Conservation (phyloP, 2,888 invertebrate genomes). For the Agrypnus murinus region DNA sequence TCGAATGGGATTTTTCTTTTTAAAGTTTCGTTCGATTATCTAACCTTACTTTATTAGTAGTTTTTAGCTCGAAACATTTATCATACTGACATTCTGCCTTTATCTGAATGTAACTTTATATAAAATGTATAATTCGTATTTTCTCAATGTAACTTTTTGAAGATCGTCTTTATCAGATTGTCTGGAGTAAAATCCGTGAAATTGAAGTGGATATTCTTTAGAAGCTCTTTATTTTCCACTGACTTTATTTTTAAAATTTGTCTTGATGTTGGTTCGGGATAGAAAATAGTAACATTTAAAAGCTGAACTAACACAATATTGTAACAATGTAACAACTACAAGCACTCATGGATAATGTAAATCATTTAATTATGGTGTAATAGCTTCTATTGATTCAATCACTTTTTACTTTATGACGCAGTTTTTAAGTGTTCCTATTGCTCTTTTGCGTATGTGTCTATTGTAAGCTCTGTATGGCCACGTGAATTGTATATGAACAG, state of each 20-base stretch:
- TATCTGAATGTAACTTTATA: constrained; percentile 3
- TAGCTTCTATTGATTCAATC: constrained; percentile 1
- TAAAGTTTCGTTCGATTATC: too few species aligned
- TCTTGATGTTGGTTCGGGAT: too few species aligned
- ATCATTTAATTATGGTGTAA: too few species aligned
- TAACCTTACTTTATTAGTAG: too few species aligned
- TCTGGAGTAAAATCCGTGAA: constrained; percentile 2
- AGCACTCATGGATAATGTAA: too few species aligned
- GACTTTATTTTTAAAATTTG: not conserved
- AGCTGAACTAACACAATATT: too few species aligned
- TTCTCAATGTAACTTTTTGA: not conserved
- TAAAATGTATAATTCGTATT: not conserved
- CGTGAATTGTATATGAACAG: not conserved
- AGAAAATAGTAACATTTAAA: too few species aligned
- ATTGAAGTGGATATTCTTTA: constrained; percentile 6
- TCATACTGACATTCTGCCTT: not conserved
- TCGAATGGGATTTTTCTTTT: too few species aligned
- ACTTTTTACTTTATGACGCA: constrained; percentile 7
- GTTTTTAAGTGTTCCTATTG: too few species aligned
- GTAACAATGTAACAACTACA: too few species aligned
- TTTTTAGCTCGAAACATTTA: constrained; percentile 1
- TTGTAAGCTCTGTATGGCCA: too few species aligned
- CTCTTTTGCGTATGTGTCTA: not conserved
- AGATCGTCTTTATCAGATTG: constrained; percentile 7
- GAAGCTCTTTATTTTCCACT: not conserved